phyloP scores from a whole-genome alignment of 2,888 invertebrate species.

The Papilio gigon region DNA sequence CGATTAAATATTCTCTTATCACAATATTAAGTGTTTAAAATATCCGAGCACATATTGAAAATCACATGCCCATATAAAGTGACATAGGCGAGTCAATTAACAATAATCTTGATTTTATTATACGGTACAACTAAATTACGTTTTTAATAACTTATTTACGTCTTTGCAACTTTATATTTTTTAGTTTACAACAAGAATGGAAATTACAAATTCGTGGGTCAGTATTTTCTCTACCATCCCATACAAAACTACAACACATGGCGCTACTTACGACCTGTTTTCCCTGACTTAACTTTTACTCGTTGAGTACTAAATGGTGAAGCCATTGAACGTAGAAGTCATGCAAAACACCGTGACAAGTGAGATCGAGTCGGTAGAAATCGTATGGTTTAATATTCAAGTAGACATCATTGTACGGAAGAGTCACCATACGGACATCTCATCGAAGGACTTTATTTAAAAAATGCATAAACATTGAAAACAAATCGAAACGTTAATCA shows the following conservation, averaged over 20 bases:
- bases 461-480: too few species aligned
- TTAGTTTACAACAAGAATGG: too few species aligned
- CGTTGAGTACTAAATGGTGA: constrained; percentile 20
- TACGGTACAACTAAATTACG: constrained; percentile 1
- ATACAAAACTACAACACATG: too few species aligned
- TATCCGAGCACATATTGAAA: background rate
- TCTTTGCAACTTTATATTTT: too few species aligned
- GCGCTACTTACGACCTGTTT: too few species aligned
- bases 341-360: constrained; percentile 40
- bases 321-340: constrained; percentile 24
- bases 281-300: constrained; percentile 31
- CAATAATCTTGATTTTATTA: background rate
- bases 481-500: too few species aligned
- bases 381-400: constrained; percentile 43
- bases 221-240: too few species aligned
- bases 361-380: constrained; percentile 40
- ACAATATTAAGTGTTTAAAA: too few species aligned
- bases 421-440: background rate
- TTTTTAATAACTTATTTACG: background rate
- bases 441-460: background rate
- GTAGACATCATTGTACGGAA: constrained; percentile 33
- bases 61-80: background rate
- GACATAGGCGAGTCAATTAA: constrained; percentile 5
- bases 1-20: too few species aligned
- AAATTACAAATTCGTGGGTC: too few species aligned